Evolutionary conservation across 2,797 vertebrate genomes (phyloP).

Genomic region (Gymnoscopelus microlampas): DNA sequence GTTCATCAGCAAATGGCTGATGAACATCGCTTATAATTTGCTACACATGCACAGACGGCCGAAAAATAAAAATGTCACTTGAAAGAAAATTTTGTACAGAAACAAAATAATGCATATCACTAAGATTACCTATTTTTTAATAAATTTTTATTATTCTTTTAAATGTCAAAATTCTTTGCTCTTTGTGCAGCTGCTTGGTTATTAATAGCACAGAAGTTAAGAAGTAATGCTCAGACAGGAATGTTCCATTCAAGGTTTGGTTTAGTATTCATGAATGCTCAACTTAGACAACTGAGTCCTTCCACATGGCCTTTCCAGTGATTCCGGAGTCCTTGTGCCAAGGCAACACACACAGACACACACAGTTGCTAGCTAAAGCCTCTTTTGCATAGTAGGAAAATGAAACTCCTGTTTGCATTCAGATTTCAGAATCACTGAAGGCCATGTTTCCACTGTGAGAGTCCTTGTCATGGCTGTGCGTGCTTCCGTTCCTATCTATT

Average conservation of each 20-base stretch:
- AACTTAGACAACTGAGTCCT: conserved; percentile 55
- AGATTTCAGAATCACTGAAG: conserved; percentile 42
- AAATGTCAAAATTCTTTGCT: conserved; percentile 10
- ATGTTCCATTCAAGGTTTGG: conserved; percentile 53
- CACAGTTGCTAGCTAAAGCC: conserved; percentile 16
- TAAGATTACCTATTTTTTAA: conserved; percentile 3
- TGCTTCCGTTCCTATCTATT: not conserved
- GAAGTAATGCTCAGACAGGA: conserved; percentile 26
- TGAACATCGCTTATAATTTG: no score
- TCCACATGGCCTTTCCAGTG: conserved; percentile 56
- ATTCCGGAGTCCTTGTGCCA: conserved; percentile 41
- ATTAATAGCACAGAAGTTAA: conserved; percentile 22
- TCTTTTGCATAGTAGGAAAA: conserved; percentile 66
- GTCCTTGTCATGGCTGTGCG: not conserved
- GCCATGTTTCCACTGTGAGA: conserved; percentile 30
- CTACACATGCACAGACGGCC: no score
- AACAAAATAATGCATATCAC: not conserved
- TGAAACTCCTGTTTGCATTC: conserved; percentile 60
- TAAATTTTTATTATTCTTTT: conserved; percentile 15
- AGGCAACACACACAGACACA: conserved; percentile 27
- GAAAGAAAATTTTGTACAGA: not conserved
- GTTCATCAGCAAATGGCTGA: no score
- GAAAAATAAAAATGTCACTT: not conserved
- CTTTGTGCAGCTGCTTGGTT: conserved; percentile 10
- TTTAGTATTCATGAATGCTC: conserved; percentile 65